Conservation (phyloP, 2,113 vertebrate species). For the Trichechus manatus region DNA sequence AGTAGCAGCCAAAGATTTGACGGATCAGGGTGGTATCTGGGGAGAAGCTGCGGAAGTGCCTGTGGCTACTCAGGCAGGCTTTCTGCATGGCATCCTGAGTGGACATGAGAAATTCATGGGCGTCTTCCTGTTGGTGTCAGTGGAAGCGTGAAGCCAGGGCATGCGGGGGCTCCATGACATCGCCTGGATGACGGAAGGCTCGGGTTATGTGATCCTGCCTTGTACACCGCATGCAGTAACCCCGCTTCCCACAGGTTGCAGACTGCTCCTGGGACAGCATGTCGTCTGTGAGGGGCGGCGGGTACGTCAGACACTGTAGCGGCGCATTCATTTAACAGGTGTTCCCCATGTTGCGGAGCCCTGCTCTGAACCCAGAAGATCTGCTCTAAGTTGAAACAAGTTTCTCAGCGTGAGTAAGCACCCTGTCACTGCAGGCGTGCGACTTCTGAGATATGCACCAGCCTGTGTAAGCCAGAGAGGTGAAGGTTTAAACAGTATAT, state of each 20-base stretch:
- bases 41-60: constrained; percentile 71
- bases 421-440: too few species aligned
- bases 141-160: not conserved
- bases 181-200: not conserved
- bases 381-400: too few species aligned
- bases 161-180: rapidly evolving
- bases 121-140: not conserved
- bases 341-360: not conserved
- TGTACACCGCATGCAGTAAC: not conserved
- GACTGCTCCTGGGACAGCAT: not conserved
- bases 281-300: not conserved
- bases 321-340: not conserved
- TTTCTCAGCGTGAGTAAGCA: too few species aligned
- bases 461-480: too few species aligned
- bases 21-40: too few species aligned
- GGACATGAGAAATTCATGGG: not conserved
- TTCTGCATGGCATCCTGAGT: not conserved
- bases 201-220: not conserved
- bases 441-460: too few species aligned
- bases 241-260: rapidly evolving
- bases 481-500: too few species aligned
- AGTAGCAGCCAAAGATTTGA: constrained; percentile 85
- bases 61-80: rapidly evolving
- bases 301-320: not conserved
- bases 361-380: not conserved